Percentiles rank a stretch among this genome's conserved stretches.
phyloP scores from a whole-genome alignment of 2,113 vertebrate species.

The Heteronetta atricapilla region DNA sequence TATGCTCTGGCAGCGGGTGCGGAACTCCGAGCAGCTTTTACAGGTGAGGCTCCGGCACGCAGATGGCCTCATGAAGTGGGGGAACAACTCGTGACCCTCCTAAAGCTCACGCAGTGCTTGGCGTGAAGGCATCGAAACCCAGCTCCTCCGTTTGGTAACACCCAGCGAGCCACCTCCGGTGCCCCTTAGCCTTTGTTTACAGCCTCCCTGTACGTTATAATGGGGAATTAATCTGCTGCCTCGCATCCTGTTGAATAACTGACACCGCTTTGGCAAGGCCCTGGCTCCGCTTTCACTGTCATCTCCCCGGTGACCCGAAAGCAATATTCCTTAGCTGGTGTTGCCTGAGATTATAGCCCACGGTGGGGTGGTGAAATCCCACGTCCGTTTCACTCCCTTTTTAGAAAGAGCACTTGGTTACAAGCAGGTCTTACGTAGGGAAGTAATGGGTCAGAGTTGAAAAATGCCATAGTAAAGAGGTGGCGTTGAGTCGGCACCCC shows the following conservation, averaged over 20 bases:
- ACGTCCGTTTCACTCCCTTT: background rate
- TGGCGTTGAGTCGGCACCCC: background rate
- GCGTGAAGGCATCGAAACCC: background rate
- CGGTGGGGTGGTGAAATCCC: background rate
- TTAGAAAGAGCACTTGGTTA: background rate
- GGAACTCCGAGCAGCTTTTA: background rate
- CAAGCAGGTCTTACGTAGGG: background rate
- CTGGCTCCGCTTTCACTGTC: constrained; percentile 38
- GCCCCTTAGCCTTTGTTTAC: background rate
- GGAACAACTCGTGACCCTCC: background rate
- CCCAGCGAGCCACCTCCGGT: background rate
- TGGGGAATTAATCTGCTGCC: background rate
- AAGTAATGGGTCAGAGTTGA: background rate
- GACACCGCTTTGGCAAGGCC: background rate
- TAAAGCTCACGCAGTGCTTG: background rate
- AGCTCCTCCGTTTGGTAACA: background rate
- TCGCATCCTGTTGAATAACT: background rate
- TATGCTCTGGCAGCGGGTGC: background rate
- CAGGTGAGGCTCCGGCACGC: background rate
- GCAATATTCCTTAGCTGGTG: constrained; percentile 2
- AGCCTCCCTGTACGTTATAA: background rate
- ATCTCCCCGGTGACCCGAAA: constrained; percentile 44
- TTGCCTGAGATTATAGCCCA: background rate
- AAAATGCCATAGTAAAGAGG: background rate
- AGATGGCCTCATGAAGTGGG: background rate